Conservation (phyloP, 2,113 vertebrate genomes). For the Mesitornis unicolor region DNA sequence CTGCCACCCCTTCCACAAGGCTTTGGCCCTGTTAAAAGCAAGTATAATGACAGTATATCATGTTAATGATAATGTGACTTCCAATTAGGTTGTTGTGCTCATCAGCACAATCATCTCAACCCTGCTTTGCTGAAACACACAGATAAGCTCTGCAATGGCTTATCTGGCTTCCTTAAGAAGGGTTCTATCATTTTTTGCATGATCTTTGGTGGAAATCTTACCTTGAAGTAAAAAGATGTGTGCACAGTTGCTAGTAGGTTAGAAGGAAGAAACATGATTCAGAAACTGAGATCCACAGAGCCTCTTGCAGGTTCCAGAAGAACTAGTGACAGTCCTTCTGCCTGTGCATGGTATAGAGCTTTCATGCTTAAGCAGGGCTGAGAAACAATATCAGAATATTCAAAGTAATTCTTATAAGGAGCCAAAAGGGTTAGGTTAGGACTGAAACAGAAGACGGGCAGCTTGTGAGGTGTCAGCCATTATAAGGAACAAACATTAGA, state of each 20-base stretch:
- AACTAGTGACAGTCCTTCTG: background rate
- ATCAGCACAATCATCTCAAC: background rate
- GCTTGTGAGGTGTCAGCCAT: background rate
- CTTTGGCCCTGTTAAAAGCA: background rate
- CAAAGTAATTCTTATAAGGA: background rate
- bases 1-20: fast-evolving
- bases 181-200: background rate
- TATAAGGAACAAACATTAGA: background rate
- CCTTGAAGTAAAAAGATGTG: background rate
- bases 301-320: background rate
- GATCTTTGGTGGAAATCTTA: background rate
- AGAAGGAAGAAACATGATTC: background rate
- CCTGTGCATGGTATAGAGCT: background rate
- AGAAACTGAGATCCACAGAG: background rate
- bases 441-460: background rate
- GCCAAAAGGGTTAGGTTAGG: background rate
- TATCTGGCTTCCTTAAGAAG: background rate
- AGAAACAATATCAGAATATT: background rate
- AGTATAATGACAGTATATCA: background rate
- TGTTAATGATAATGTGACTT: background rate
- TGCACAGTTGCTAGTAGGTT: background rate
- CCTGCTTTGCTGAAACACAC: background rate
- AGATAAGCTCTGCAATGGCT: background rate
- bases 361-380: background rate
- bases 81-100: background rate